phyloP scores from a whole-genome alignment of 2,888 invertebrate genomes.

The Heliconius sara region DNA sequence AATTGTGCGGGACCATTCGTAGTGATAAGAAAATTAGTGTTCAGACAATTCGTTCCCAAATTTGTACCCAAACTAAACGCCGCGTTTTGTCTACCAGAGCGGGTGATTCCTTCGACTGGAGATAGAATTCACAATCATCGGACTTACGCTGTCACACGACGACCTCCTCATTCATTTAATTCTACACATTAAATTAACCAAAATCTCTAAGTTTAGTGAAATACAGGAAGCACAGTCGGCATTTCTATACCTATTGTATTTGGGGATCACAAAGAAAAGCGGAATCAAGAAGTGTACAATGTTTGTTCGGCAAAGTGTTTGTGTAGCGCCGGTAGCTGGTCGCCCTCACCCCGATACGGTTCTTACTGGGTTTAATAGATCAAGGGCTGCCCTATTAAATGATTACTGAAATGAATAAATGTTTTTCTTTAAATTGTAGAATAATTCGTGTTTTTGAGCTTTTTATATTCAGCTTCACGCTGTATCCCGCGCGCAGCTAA shows the following conservation, averaged over 20 bases:
- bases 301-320: conserved; percentile 22
- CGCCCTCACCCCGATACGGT: conserved; percentile 43
- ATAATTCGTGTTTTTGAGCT: neutral
- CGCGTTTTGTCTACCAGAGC: neutral
- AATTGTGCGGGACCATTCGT: too few relatives aligned
- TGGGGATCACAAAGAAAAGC: conserved; percentile 21
- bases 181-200: neutral
- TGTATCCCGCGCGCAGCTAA: too few relatives aligned
- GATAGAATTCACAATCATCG: neutral
- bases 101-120: neutral
- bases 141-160: too few relatives aligned
- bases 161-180: neutral
- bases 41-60: too few relatives aligned
- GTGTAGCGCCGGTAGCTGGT: conserved; percentile 12
- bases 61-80: neutral
- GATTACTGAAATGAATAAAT: neutral
- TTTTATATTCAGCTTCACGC: too few relatives aligned
- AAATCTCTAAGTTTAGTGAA: neutral
- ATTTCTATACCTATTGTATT: neutral
- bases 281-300: conserved; percentile 20
- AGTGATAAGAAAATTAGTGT: too few relatives aligned
- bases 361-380: conserved; percentile 39
- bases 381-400: conserved; percentile 36
- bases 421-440: neutral
- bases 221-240: neutral